phyloP scores from a whole-genome alignment of 2,888 invertebrate species.

The Neelides folsomi region DNA sequence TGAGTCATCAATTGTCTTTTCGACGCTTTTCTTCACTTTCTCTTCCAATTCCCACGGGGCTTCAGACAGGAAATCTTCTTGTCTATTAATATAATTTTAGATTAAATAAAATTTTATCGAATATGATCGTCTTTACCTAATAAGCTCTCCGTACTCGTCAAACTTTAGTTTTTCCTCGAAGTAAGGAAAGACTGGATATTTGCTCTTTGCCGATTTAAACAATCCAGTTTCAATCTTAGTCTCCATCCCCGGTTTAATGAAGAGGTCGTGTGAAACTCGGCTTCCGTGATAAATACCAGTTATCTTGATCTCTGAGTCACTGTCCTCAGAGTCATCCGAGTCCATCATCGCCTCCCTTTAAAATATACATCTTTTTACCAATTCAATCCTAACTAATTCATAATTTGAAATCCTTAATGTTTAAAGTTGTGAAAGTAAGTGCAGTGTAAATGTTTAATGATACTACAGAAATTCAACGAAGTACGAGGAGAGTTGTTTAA shows the following conservation, averaged over 20 bases:
- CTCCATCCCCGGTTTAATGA: slow-evolving; percentile 54
- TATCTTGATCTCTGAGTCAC: slow-evolving; percentile 71
- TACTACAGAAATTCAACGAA: slow-evolving; percentile 43
- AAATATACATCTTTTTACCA: background rate
- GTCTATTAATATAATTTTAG: slow-evolving; percentile 35
- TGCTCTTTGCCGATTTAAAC: slow-evolving; percentile 76
- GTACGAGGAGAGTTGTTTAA: slow-evolving; percentile 42
- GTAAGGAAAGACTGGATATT: slow-evolving; percentile 93
- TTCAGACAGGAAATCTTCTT: slow-evolving; percentile 50
- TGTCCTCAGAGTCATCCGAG: slow-evolving; percentile 50
- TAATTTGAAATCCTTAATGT: too few relatives aligned
- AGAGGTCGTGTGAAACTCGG: slow-evolving; percentile 59
- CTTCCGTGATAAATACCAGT: slow-evolving; percentile 58
- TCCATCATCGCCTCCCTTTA: slow-evolving; percentile 28
- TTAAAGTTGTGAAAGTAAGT: too few relatives aligned
- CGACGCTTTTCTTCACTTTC: slow-evolving; percentile 34
- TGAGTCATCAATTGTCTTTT: background rate
- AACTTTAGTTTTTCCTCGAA: slow-evolving; percentile 78
- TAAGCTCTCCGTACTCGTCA: slow-evolving; percentile 94
- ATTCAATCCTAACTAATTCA: background rate
- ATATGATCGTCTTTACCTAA: slow-evolving; percentile 44
- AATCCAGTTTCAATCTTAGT: slow-evolving; percentile 58
- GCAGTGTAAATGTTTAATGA: too few relatives aligned
- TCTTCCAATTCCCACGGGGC: slow-evolving; percentile 54
- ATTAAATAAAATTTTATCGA: background rate